Evolutionary conservation across 1,140 invertebrate species (phyloP).

Genomic region (Nilaparvata lugens): DNA sequence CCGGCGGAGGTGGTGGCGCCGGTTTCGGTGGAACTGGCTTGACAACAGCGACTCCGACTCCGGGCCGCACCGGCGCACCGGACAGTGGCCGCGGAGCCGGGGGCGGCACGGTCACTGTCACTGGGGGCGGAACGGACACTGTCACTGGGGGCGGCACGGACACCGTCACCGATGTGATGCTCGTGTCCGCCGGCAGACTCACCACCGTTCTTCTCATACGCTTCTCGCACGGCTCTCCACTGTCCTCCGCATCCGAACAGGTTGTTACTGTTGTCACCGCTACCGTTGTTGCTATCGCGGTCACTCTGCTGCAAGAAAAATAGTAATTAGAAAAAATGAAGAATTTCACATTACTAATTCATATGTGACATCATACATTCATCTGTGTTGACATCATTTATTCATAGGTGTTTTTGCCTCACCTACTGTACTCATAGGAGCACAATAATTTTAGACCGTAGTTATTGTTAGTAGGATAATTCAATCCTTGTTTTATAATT

Average conservation of each 20-base stretch:
- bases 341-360: no score
- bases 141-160: slow-evolving; percentile 7
- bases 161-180: neutral
- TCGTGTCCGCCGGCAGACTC: neutral
- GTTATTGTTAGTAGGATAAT: no score
- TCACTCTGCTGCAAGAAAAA: no score
- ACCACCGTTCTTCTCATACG: neutral
- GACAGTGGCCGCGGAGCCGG: slow-evolving; percentile 4
- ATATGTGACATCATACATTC: no score
- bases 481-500: no score
- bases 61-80: neutral
- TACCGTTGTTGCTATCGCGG: no score
- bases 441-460: no score
- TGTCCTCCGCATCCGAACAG: slow-evolving; percentile 7
- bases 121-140: slow-evolving; percentile 2
- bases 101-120: slow-evolving; percentile 8
- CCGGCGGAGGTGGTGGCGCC: slow-evolving; percentile 1
- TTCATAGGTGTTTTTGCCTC: no score
- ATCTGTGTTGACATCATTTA: no score
- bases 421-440: no score
- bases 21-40: slow-evolving; percentile 6
- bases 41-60: neutral
- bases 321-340: no score
- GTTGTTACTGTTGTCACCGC: no score
- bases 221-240: slow-evolving; percentile 14